Evolutionary conservation across 1,140 invertebrate species (phyloP).

Genomic region (Adoxophyes honmai): DNA sequence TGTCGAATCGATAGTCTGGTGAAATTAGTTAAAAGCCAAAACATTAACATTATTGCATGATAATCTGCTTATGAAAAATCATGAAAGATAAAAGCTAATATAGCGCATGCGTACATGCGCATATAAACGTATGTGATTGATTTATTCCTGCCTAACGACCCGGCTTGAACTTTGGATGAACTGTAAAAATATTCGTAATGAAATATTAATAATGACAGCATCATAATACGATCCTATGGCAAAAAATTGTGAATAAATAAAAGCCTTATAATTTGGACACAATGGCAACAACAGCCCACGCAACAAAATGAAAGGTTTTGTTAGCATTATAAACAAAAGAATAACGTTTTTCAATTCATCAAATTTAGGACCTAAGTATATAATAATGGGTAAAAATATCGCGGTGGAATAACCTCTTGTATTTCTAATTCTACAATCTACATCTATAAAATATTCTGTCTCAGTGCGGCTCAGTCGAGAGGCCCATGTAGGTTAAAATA

Average conservation of each 20-base stretch:
- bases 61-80: no score
- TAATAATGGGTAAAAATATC: neutral
- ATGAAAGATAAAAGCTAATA: no score
- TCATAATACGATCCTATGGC: neutral
- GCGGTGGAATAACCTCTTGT: neutral
- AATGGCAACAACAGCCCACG: constrained; percentile 2
- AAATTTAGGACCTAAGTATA: neutral
- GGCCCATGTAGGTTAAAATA: constrained; percentile 1
- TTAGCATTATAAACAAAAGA: neutral
- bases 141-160: no score
- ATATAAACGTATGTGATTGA: no score
- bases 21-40: no score
- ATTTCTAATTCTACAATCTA: neutral
- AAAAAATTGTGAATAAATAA: neutral
- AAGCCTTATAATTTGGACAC: neutral
- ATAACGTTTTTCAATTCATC: neutral
- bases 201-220: no score
- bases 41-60: no score
- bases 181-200: no score
- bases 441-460: neutral
- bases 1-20: no score
- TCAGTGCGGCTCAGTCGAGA: no score
- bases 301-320: neutral
- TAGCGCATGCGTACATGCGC: no score
- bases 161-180: no score